Evolutionary conservation across 2,888 invertebrate genomes (phyloP).

Genomic region (Crossocerus cetratus): DNA sequence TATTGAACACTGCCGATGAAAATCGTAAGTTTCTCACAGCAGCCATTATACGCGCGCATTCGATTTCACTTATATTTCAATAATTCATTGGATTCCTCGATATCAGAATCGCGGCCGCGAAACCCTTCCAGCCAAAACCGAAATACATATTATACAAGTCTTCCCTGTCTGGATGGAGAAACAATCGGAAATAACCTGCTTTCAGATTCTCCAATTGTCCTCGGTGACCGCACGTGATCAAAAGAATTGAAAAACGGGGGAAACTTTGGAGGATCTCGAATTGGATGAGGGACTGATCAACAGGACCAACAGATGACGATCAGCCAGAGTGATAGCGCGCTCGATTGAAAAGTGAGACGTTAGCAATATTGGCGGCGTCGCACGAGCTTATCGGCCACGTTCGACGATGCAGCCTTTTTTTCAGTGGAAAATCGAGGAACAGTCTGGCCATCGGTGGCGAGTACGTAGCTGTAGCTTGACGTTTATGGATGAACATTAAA

Average conservation of each 20-base stretch:
- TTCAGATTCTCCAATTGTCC: too few species aligned
- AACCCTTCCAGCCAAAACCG: too few species aligned
- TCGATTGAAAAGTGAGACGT: background rate
- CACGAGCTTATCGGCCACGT: background rate
- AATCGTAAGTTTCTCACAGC: constrained; percentile 29
- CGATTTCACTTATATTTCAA: background rate
- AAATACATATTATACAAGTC: too few species aligned
- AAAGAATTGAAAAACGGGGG: too few species aligned
- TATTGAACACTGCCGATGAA: constrained; percentile 36
- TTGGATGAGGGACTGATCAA: background rate
- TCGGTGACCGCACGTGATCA: too few species aligned
- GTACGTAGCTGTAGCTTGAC: constrained; percentile 4
- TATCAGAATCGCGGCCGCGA: too few species aligned
- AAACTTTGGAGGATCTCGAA: too few species aligned
- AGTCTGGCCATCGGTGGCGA: constrained; percentile 4
- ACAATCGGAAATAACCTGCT: too few species aligned
- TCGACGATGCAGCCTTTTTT: background rate
- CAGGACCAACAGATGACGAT: background rate
- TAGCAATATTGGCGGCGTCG: background rate
- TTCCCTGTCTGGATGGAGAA: too few species aligned
- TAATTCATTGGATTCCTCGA: too few species aligned
- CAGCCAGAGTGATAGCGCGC: background rate
- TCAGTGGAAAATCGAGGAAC: background rate
- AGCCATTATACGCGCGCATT: constrained; percentile 17
- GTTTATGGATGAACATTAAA: constrained; percentile 6